Conservation (phyloP, 1,140 invertebrate species). For the Eupeodes corollae region DNA sequence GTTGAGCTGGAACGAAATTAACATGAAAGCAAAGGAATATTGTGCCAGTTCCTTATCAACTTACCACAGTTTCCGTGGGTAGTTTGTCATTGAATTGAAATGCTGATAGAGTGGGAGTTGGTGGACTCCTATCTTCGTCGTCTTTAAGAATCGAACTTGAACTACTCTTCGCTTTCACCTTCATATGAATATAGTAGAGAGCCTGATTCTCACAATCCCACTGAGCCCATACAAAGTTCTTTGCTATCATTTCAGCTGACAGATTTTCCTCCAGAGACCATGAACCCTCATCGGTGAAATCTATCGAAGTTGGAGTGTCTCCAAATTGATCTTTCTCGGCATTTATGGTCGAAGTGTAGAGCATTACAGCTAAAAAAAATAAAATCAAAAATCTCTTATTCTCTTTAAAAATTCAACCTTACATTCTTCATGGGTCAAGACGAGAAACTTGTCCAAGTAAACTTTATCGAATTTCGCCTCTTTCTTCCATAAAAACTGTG, state of each 20-base stretch:
- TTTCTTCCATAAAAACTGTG: constrained; percentile 66
- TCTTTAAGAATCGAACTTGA: constrained; percentile 39
- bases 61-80: constrained; percentile 73
- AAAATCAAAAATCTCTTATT: constrained; percentile 1
- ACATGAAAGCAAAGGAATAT: too few relatives aligned
- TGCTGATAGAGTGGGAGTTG: constrained; percentile 60
- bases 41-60: too few relatives aligned
- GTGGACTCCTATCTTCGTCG: constrained; percentile 43
- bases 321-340: constrained; percentile 10
- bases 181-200: constrained; percentile 67
- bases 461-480: constrained; percentile 46
- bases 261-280: constrained; percentile 43
- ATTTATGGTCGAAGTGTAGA: constrained; percentile 26
- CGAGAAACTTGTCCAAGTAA: constrained; percentile 54
- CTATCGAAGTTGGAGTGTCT: constrained; percentile 22
- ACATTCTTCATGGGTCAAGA: constrained; percentile 71
- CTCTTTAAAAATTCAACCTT: constrained; percentile 24
- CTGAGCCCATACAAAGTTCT: constrained; percentile 68
- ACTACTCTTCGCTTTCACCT: constrained; percentile 49
- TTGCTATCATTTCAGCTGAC: constrained; percentile 52
- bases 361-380: constrained; percentile 21
- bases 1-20: constrained; percentile 50
- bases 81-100: constrained; percentile 73
- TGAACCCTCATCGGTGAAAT: constrained; percentile 37
- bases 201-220: constrained; percentile 61